Percentiles rank a stretch among this genome's conserved stretches.
These are phyloP conservation scores for Caenorhabditis japonica DNA, from an alignment of 2,888 invertebrate genomes.

Conservation along the genomic window DNA sequence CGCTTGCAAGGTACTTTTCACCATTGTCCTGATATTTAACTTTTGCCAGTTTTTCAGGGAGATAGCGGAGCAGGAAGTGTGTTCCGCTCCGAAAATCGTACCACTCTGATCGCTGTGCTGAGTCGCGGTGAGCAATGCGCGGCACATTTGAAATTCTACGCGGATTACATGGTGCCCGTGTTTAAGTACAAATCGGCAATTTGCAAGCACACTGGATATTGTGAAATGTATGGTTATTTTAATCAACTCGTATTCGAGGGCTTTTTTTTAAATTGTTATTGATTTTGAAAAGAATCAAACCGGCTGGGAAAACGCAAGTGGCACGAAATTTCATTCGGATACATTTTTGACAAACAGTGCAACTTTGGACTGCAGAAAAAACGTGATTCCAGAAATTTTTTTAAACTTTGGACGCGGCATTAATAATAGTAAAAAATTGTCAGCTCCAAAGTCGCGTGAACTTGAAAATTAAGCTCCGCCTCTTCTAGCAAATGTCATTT, in stretches of 20 bases:
- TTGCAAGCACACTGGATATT: constrained; percentile 19
- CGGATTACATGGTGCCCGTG: constrained; percentile 8
- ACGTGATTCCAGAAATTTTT: too few species aligned
- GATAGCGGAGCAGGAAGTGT: constrained; percentile 28
- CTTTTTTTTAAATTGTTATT: too few species aligned
- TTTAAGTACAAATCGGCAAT: neutral
- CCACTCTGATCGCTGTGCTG: constrained; percentile 9
- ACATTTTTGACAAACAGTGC: neutral
- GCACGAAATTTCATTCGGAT: too few species aligned
- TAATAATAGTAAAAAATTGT: too few species aligned
- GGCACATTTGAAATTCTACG: neutral
- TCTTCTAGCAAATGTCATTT: too few species aligned
- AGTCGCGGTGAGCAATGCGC: constrained; percentile 23
- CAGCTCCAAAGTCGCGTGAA: too few species aligned
- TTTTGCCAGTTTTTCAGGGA: constrained; percentile 11
- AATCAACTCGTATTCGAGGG: too few species aligned
- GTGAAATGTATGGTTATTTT: constrained; percentile 1
- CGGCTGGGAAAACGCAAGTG: too few species aligned
- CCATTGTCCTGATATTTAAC: neutral
- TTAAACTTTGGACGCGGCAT: too few species aligned
- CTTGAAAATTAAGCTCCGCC: too few species aligned
- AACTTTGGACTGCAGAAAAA: too few species aligned
- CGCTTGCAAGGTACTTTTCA: constrained; percentile 7
- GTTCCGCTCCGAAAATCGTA: neutral
- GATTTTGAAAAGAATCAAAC: too few species aligned